These are phyloP conservation scores for Tragelaphus buxtoni DNA, from an alignment of 2,113 vertebrate species.

Conservation along the genomic window DNA sequence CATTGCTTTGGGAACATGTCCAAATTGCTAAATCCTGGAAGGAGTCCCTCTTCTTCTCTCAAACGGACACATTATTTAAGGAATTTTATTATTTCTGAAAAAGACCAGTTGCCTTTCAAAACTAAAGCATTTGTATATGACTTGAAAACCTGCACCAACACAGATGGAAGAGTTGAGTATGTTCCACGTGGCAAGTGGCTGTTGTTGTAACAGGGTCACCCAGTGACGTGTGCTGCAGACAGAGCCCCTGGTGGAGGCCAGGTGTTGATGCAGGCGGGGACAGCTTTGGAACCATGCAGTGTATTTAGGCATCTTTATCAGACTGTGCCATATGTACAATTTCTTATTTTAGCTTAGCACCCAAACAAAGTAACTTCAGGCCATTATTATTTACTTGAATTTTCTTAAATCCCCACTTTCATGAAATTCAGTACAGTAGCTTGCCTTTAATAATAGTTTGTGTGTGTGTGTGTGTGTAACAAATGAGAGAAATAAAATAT, in stretches of 20 bases:
- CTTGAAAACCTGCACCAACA: not conserved
- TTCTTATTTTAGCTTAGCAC: not conserved
- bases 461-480: not conserved
- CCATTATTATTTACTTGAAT: not conserved
- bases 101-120: constrained; percentile 7
- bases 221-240: not conserved
- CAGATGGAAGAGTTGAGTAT: not conserved
- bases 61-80: constrained; percentile 38
- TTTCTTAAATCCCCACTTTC: not conserved
- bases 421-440: not conserved
- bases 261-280: not conserved
- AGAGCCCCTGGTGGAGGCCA: not conserved
- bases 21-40: constrained; percentile 56
- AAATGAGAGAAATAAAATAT: not conserved
- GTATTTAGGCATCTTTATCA: not conserved
- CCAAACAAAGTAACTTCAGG: not conserved
- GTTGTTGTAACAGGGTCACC: not conserved
- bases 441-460: not conserved
- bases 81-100: constrained; percentile 47
- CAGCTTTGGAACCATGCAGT: fast-evolving
- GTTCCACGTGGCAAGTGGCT: not conserved
- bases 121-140: not conserved
- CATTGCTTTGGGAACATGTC: not conserved
- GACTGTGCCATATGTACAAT: not conserved
- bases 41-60: not conserved